Conservation (phyloP, 2,113 vertebrate species). For the Camelus bactrianus region DNA sequence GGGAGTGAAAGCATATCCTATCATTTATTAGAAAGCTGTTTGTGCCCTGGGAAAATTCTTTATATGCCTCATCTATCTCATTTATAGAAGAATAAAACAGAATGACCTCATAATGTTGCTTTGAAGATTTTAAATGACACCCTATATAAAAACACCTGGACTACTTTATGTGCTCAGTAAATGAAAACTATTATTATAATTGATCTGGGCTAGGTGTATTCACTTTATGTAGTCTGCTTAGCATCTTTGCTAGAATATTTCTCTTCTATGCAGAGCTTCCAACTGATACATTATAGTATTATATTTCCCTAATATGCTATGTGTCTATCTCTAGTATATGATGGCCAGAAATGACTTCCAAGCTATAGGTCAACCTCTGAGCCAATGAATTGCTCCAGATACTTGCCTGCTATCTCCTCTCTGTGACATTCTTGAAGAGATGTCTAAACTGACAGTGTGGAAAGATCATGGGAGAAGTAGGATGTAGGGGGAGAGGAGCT, state of each 20-base stretch:
- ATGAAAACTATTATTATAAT: neutral
- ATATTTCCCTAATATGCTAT: neutral
- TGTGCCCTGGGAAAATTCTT: neutral
- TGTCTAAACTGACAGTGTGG: neutral
- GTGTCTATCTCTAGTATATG: neutral
- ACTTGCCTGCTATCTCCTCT: neutral
- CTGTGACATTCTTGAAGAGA: neutral
- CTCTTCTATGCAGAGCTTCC: neutral
- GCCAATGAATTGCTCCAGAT: neutral
- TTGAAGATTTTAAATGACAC: conserved; percentile 8
- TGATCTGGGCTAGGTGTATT: neutral
- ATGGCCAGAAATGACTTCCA: conserved; percentile 16
- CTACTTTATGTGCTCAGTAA: neutral
- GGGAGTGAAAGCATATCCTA: neutral
- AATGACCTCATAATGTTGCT: neutral
- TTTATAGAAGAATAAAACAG: neutral
- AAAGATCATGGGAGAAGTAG: neutral
- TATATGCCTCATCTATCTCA: neutral
- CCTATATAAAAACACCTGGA: neutral
- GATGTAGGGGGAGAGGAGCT: neutral
- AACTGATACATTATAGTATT: neutral
- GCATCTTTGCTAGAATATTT: neutral
- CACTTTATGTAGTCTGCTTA: neutral
- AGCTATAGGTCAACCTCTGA: neutral
- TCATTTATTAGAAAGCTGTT: neutral